phyloP scores from a whole-genome alignment of 2,113 vertebrate species.

The Mobula hypostoma region DNA sequence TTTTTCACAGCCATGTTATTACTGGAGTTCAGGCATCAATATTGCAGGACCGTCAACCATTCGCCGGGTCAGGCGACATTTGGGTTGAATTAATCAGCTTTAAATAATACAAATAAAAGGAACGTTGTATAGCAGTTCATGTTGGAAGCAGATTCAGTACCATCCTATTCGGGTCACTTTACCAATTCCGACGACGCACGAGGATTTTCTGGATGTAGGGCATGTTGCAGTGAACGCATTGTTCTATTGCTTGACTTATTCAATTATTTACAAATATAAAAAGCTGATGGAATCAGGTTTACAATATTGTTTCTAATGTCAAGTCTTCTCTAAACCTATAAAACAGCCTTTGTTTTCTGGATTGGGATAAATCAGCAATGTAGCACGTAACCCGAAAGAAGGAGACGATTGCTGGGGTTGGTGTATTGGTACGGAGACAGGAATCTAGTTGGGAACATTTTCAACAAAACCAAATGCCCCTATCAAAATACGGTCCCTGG shows the following conservation, averaged over 20 bases:
- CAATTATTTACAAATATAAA: neutral
- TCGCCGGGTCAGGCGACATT: neutral
- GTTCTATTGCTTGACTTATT: neutral
- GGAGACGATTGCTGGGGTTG: neutral
- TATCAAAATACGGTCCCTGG: neutral
- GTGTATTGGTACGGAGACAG: neutral
- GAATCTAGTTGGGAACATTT: neutral
- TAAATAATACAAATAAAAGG: neutral
- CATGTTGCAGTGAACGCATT: neutral
- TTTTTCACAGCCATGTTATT: neutral
- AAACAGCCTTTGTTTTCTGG: neutral
- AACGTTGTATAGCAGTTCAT: too few relatives aligned
- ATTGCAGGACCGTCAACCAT: neutral
- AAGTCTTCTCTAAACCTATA: neutral
- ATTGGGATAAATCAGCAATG: neutral
- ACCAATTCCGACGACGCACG: neutral
- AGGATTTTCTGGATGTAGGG: neutral
- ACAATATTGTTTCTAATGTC: neutral
- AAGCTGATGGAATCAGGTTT: neutral
- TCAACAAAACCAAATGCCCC: neutral
- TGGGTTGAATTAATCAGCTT: neutral
- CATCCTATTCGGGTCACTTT: neutral
- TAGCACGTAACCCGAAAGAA: neutral
- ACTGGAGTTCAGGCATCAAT: neutral
- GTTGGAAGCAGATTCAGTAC: neutral